These are phyloP conservation scores for Loriculus beryllinus DNA, from an alignment of 2,797 vertebrate species.

Conservation along the genomic window DNA sequence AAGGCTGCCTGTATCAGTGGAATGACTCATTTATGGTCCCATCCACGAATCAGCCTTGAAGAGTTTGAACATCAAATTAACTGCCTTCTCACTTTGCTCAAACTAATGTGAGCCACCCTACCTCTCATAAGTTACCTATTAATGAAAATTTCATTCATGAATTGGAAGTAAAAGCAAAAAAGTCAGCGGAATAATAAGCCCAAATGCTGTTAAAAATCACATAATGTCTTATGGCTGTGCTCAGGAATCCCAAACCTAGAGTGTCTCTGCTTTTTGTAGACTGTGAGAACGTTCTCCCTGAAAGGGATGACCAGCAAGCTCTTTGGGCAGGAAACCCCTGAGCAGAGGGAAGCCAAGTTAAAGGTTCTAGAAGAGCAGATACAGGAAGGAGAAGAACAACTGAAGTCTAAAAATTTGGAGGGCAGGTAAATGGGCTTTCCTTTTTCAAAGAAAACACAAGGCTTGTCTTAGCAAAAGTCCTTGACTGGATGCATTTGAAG, in stretches of 20 bases:
- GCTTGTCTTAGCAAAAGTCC: conserved; percentile 10
- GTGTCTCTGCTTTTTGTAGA: conserved; percentile 73
- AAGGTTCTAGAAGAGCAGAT: conserved; percentile 92
- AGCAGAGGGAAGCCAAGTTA: conserved; percentile 90
- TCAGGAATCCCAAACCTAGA: neutral
- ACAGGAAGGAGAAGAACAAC: conserved; percentile 85
- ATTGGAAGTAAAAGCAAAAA: neutral
- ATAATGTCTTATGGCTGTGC: neutral
- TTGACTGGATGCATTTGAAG: conserved; percentile 41
- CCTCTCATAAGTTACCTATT: neutral
- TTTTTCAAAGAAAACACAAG: conserved; percentile 12
- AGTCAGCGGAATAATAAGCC: neutral
- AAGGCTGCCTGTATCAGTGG: neutral
- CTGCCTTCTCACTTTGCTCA: neutral
- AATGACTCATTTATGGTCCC: neutral
- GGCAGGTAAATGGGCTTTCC: conserved; percentile 81
- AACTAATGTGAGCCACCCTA: neutral
- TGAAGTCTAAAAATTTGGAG: conserved; percentile 87
- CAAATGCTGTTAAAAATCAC: neutral
- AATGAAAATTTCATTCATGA: neutral
- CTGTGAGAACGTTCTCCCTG: conserved; percentile 90
- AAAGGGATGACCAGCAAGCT: conserved; percentile 97
- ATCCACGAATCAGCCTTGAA: neutral
- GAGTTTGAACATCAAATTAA: neutral
- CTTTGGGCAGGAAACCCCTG: conserved; percentile 93